Base-by-base conservation (phyloP, 2,113 vertebrate species). In the Damaliscus lunatus region DNA sequence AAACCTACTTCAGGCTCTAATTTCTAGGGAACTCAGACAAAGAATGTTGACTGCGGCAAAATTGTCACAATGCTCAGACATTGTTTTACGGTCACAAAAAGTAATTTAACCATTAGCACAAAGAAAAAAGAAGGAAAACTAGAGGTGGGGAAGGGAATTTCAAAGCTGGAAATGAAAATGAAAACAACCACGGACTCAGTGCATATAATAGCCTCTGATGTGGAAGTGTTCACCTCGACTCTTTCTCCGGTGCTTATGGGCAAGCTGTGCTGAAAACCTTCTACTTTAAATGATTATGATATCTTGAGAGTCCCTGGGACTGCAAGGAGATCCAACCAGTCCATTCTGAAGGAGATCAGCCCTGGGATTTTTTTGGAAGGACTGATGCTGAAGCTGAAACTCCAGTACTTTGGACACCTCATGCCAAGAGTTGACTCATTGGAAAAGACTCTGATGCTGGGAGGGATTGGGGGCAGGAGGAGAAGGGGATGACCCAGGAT, bases 101-200 rank as follows among this genome's bases (percentile, higher is more conserved):
- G 31, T 60, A 92, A 93, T 97, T 92, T 87, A 94, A 55, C 46
- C n/a, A 82, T 96, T 55, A 93, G 48, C 27, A 55, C 29, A 46
- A 85, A 82, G 52, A 74, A 81, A 53, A 53, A 90, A 80, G 57
- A 92, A 94, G 57, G 59, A 74, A 84, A 94, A 46, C 82, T 12
- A 62, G 48, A 84, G 60, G 3, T n/a, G 6, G 4, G 48, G 53
- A 64, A 40, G 11, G 25, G 46, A 87, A 78, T 40, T 71, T 57
- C 46, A n/a, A 67, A 93, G 27, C 78, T 91, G 7, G 57, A 96
- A 96, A 82, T 29, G 29, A 57, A 91, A 90, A 83, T 83, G 31
- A 87, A 92, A 94, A 88, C n/a, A 87, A 83, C 64, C 12, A 13
- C 4, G 2, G 55, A 57, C 83, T 88, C 10, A 14, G 2, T 25